Evolutionary conservation across 2,888 invertebrate species (phyloP).

Genomic region (Ophraella communa): DNA sequence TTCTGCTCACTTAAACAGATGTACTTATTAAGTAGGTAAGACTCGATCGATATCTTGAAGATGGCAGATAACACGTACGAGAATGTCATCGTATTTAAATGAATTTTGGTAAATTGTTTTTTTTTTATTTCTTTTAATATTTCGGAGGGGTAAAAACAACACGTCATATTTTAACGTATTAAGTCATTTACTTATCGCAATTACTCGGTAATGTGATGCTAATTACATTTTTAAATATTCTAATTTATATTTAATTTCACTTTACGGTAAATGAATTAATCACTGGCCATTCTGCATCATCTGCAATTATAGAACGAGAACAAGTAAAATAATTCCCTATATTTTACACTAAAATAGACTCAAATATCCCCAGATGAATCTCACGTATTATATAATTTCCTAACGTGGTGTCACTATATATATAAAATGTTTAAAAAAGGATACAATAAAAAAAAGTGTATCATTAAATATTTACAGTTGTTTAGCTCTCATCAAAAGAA

Average conservation of each 20-base stretch:
- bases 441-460: slow-evolving; percentile 7
- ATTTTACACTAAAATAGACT: neutral
- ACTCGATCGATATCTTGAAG: slow-evolving; percentile 47
- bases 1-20: slow-evolving; percentile 48
- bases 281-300: too few relatives aligned
- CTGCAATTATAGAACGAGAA: too few relatives aligned
- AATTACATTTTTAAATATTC: too few relatives aligned
- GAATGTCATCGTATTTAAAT: slow-evolving; percentile 53
- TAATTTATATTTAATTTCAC: too few relatives aligned
- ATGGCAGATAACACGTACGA: slow-evolving; percentile 44
- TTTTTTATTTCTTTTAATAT: too few relatives aligned
- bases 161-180: too few relatives aligned
- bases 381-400: slow-evolving; percentile 22
- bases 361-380: slow-evolving; percentile 7
- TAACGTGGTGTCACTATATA: slow-evolving; percentile 25
- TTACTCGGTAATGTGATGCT: too few relatives aligned
- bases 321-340: too few relatives aligned
- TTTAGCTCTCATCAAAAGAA: slow-evolving; percentile 12
- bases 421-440: slow-evolving; percentile 9
- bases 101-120: slow-evolving; percentile 47
- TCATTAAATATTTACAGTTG: slow-evolving; percentile 25
- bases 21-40: slow-evolving; percentile 49
- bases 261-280: too few relatives aligned
- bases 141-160: too few relatives aligned
- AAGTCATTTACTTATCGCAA: too few relatives aligned